These are phyloP conservation scores for Brachionus rubens DNA, from an alignment of 1,140 invertebrate genomes.

Conservation along the genomic window DNA sequence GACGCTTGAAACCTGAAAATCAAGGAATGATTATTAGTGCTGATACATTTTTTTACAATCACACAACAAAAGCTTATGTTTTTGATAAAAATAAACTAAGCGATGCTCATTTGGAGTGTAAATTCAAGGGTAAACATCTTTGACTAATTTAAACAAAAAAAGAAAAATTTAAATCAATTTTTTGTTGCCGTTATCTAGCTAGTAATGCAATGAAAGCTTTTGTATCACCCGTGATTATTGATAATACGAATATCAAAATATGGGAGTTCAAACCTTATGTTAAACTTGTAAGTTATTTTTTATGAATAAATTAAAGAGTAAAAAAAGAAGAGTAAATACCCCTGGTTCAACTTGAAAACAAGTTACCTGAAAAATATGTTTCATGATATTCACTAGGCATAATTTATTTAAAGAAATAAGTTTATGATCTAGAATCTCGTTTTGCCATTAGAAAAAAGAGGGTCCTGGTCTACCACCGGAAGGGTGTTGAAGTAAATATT, in stretches of 20 bases:
- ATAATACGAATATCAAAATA: slow-evolving; percentile 44
- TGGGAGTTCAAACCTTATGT: slow-evolving; percentile 46
- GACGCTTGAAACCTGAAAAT: not conserved
- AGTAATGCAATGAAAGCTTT: slow-evolving; percentile 8
- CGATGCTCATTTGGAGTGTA: slow-evolving; percentile 24
- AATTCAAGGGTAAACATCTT: not conserved
- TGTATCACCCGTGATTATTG: slow-evolving; percentile 29
- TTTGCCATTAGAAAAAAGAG: too few relatives aligned
- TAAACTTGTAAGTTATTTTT: slow-evolving; percentile 22
- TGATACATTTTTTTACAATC: slow-evolving; percentile 10
- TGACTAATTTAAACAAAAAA: not conserved
- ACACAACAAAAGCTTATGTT: not conserved
- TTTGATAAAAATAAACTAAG: slow-evolving; percentile 35
- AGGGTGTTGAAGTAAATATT: too few relatives aligned
- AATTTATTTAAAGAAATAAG: too few relatives aligned
- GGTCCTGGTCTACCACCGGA: too few relatives aligned
- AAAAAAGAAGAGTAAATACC: too few relatives aligned
- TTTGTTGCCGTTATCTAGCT: not conserved
- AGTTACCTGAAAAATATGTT: too few relatives aligned
- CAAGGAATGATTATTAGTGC: not conserved
- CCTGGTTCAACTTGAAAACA: too few relatives aligned
- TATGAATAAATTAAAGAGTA: not conserved
- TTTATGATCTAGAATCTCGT: too few relatives aligned
- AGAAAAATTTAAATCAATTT: not conserved
- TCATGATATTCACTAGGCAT: too few relatives aligned